Conservation (phyloP, 2,113 vertebrate species). For the Strix uralensis region DNA sequence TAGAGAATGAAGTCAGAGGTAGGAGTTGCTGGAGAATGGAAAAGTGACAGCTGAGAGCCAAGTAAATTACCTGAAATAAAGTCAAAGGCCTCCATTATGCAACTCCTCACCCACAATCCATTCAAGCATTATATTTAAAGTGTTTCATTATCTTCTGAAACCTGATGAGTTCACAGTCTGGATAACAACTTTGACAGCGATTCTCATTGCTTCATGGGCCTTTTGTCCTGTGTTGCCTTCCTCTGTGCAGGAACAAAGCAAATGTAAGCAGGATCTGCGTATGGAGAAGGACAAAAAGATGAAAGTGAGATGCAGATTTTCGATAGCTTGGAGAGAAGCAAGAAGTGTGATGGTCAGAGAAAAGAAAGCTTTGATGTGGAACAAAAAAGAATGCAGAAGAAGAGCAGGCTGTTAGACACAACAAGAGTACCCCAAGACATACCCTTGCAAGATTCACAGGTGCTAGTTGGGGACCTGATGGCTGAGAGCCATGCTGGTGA, state of each 20-base stretch:
- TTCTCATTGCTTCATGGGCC: not conserved
- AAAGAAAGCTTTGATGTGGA: not conserved
- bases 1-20: not conserved
- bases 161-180: not conserved
- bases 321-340: not conserved
- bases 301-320: not conserved
- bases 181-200: not conserved
- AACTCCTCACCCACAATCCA: fast-evolving
- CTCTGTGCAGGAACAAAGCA: not conserved
- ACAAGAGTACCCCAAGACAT: not conserved
- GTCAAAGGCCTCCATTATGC: not conserved
- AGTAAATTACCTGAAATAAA: not conserved
- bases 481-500: not conserved
- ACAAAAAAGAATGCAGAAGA: not conserved
- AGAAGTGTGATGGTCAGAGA: not conserved
- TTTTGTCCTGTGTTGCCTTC: not conserved
- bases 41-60: not conserved
- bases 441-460: not conserved
- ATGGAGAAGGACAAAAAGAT: not conserved
- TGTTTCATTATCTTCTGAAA: not conserved
- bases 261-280: not conserved
- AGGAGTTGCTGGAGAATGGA: not conserved
- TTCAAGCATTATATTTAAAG: not conserved
- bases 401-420: not conserved
- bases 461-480: not conserved